phyloP scores from a whole-genome alignment of 2,888 invertebrate species.

The Mantis religiosa region DNA sequence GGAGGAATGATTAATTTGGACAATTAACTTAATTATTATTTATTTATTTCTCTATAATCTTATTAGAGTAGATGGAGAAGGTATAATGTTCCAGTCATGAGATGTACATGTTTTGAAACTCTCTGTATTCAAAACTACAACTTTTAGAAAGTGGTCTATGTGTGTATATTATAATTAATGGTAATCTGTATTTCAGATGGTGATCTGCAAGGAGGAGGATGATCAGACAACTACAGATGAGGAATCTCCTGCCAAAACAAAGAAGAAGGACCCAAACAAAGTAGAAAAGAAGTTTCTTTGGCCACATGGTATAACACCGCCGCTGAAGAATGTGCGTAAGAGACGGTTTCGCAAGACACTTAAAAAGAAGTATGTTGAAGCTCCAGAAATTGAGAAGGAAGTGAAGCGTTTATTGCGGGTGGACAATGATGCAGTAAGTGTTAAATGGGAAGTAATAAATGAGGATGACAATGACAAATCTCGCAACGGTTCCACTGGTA shows the following conservation, averaged over 20 bases:
- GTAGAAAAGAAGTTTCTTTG: conserved; percentile 89
- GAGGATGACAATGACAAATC: conserved; percentile 67
- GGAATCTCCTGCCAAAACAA: conserved; percentile 72
- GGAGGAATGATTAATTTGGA: too few relatives aligned
- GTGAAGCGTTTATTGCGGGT: conserved; percentile 85
- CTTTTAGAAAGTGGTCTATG: too few relatives aligned
- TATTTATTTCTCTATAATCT: too few relatives aligned
- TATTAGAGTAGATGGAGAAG: too few relatives aligned
- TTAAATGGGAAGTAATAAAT: conserved; percentile 71
- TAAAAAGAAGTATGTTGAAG: conserved; percentile 95
- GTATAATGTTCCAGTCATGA: too few relatives aligned
- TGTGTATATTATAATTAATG: too few relatives aligned
- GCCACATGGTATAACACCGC: conserved; percentile 95
- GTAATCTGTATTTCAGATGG: conserved; percentile 50
- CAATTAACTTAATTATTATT: too few relatives aligned
- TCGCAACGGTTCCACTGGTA: conserved; percentile 40
- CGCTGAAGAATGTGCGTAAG: conserved; percentile 90
- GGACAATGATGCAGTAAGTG: conserved; percentile 87
- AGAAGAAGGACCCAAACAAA: conserved; percentile 78
- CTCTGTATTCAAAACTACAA: too few relatives aligned
- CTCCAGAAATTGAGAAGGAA: conserved; percentile 97
- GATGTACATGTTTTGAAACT: too few relatives aligned
- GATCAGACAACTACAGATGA: conserved; percentile 72
- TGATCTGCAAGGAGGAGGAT: conserved; percentile 82
- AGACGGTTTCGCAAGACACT: conserved; percentile 90